Base-by-base conservation (phyloP, 30 jellyfish, hydroid and myxozoan genomes). In the Chironex yamaguchii region DNA sequence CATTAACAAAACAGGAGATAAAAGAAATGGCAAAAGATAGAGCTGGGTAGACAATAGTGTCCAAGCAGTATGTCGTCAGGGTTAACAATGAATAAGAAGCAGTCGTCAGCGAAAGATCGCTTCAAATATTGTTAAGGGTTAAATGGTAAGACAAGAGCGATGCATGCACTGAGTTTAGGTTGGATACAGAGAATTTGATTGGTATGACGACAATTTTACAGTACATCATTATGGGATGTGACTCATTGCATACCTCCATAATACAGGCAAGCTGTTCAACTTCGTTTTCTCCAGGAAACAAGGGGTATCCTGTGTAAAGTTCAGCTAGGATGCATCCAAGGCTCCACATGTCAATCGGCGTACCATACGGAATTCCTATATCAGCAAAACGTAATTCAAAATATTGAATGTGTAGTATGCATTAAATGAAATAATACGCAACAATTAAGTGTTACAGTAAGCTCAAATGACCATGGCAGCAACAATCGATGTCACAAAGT, bases 281-380 rank as follows among this genome's bases (percentile, higher is more conserved):
- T 52, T 92, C 98, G 70, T 92, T 92, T 54, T 92, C 98, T 30
- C 98, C 98, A 21, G 98, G 96, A 76, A 92, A 92, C 32, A 92
- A 28, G 2, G 98, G 98, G 48, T 66, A 86, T 12, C 98, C 98
- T 4, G 98, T 92, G 87, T 67, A 89, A 58, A 92, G 81, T 52
- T 92, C 98, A 29, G 98, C 96, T 20, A 92, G 75, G 20, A 92
- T 92, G 63, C 98, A 92, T 34, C 98, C 98, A 20, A 92, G 91
- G 26, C 97, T 85, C 98, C 98, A 92, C 94, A 92, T 92, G 49
- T 92, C 98, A 71, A 92, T 92, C 11, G 98, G 96, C 1, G 98
- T 65, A 22, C 88, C 76, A 36, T 92, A 92, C 4, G 98, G 71
- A 17, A 92, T 84, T 9, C 98, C 98, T 92, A 11, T 17, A 25